Base-by-base conservation (phyloP, 2,888 invertebrate species). In the Limnephilus marmoratus region DNA sequence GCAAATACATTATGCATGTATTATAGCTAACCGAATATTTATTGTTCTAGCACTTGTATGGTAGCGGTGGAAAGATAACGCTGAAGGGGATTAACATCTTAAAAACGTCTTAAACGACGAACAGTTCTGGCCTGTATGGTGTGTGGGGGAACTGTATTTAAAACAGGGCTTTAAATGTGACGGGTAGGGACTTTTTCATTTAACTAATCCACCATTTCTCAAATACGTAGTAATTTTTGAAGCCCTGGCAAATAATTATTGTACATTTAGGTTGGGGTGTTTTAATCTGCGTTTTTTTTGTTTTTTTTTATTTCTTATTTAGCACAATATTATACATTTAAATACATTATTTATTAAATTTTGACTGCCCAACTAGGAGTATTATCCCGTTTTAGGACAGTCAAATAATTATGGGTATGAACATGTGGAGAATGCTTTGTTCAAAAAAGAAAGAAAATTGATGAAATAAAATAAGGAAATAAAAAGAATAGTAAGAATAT, bases 31-130 rank as follows among this genome's bases (percentile, higher is more conserved):
- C 37, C 3, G 18, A 9, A 83, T 45, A 86, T 5, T 24, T 45
- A 86, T 53, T 90, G 41, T 29, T 29, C 18, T 37, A 41, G 29
- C 41, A 37, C 49, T 11, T 29, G 45, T n/a, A 29, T 86, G 86
- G 41, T 45, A 41, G 37, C 18, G 49, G n/a, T 45, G 49, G 15
- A 29, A 86, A 86, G 86, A 86, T 86, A 86, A 37, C 24, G 49
- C 49, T 45, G 31, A 45, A 29, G n/a, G 29, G 86, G 86, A 86
- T 86, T 86, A 86, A 49, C 86, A 49, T 86, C 86, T 86, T 86
- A 49, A 86, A 37, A 45, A 41, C 34, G 13, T 82, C 31, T 82
- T 24, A 68, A 24, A 68, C 68, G 24, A n/a, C 68, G 68, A 68
- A 68, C 68, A n/a, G 24, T 5, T 24, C 24, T 68, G 68, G 68